phyloP scores from a whole-genome alignment of 2,797 vertebrate species.

The Triplophysa bombifrons region DNA sequence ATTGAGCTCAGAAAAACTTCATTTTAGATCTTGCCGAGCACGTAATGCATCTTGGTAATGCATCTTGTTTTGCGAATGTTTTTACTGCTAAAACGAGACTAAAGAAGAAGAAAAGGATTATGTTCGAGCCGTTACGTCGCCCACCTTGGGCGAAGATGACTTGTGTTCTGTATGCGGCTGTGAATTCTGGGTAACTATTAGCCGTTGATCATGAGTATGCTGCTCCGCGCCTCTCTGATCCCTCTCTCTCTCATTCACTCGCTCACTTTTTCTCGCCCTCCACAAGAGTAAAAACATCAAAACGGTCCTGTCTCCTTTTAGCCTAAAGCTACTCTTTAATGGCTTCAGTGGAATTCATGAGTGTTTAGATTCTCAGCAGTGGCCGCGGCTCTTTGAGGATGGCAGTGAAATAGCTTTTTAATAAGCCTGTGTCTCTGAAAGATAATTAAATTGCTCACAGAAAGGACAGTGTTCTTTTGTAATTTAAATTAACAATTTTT shows the following conservation, averaged over 20 bases:
- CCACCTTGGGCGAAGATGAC: neutral
- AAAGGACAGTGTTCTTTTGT: constrained; percentile 84
- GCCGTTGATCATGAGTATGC: constrained; percentile 46
- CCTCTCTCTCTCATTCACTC: constrained; percentile 60
- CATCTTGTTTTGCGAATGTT: neutral
- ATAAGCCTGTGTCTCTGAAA: constrained; percentile 79
- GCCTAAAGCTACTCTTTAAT: constrained; percentile 82
- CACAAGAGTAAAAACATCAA: constrained; percentile 83
- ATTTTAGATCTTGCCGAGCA: too few relatives aligned
- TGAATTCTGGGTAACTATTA: constrained; percentile 55
- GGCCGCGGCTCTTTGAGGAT: constrained; percentile 77
- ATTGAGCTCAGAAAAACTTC: too few relatives aligned
- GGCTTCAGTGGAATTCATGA: constrained; percentile 80
- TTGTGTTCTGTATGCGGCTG: constrained; percentile 36
- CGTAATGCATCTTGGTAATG: neutral
- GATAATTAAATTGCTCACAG: constrained; percentile 83
- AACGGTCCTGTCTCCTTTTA: constrained; percentile 74
- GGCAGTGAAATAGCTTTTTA: constrained; percentile 81
- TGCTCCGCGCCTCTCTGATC: constrained; percentile 47
- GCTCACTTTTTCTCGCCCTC: constrained; percentile 65
- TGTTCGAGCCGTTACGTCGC: neutral
- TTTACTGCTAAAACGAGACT: neutral
- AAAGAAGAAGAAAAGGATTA: neutral
- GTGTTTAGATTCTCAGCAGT: constrained; percentile 68
- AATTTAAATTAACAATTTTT: constrained; percentile 83